Base-by-base conservation (phyloP, 2,888 invertebrate genomes). In the Protonemura montana region DNA sequence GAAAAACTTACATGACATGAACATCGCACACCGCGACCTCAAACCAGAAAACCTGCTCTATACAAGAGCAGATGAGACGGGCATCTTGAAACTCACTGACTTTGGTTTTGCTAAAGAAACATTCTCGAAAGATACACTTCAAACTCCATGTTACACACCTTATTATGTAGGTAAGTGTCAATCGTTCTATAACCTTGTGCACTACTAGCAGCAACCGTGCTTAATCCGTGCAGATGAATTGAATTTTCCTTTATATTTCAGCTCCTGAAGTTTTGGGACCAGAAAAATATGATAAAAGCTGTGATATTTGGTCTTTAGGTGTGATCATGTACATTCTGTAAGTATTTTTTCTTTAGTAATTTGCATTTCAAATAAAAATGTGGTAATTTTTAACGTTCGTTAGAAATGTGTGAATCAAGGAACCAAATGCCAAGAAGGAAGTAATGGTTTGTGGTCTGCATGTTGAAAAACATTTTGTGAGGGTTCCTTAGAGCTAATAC, bases 31-130 rank as follows among this genome's bases (percentile, higher is more conserved):
- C 91, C 94, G 99, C 88, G 99, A 99, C 92, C 95, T 99, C 89
- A 99, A 99, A 92, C 98, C 98, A 0, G 99, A 99, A 92, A 99
- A 99, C 92, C 93, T 99, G 83, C 93, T 99, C 0, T 99, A 98
- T 92, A 96, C 97, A 28, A 95, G 93, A 89, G 84, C 88, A 92
- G 92, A 91, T 88, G 93, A 93, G 25, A 93, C 94, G 90, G 98
- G 97, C n/a, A 93, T 96, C 87, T 93, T 99, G 88, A 99, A 99
- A 91, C 92, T 99, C 89, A 99, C 99, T 0, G 99, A 99, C 92
- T 99, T 99, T 92, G 99, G 99, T 10, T 99, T 99, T 93, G 99
- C 99, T 21, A 99, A 99, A 91, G 98, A 98, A 92, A 98, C 97
- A 0, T 93, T 94, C 59, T 93, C 95, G 26, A 96, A 96, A 86